These are phyloP conservation scores for Clarias pachynema DNA, from an alignment of 2,797 vertebrate species.

Conservation along the genomic window DNA sequence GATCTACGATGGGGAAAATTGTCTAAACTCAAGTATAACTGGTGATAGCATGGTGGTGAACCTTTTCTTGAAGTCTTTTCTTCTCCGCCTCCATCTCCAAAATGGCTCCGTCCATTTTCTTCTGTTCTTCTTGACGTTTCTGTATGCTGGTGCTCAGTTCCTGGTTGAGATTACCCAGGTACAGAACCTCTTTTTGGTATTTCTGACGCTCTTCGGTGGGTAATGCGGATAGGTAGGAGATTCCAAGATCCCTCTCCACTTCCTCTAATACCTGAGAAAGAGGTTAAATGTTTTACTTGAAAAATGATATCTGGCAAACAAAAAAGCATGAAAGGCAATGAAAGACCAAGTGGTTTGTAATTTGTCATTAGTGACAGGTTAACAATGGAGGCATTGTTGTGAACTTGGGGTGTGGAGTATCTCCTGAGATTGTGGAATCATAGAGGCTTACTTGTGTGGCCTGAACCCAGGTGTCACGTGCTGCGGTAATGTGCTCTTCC, in stretches of 20 bases:
- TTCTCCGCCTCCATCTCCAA: conserved; percentile 73
- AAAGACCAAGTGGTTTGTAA: background rate
- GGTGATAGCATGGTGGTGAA: conserved; percentile 35
- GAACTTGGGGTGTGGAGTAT: background rate
- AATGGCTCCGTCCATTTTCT: conserved; percentile 60
- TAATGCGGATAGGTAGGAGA: conserved; percentile 63
- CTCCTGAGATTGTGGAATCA: background rate
- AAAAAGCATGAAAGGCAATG: background rate
- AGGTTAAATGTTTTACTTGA: background rate
- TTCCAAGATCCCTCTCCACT: conserved; percentile 70
- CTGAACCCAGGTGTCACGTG: conserved; percentile 67
- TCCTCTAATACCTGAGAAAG: conserved; percentile 69
- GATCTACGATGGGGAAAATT: background rate
- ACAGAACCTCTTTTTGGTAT: conserved; percentile 62
- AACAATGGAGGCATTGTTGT: background rate
- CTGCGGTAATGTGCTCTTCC: conserved; percentile 65
- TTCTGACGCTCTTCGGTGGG: conserved; percentile 56
- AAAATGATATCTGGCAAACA: background rate
- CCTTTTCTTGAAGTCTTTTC: conserved; percentile 74
- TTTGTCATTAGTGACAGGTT: background rate
- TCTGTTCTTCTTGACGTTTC: conserved; percentile 73
- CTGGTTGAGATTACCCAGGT: conserved; percentile 67
- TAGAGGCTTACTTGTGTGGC: conserved; percentile 69
- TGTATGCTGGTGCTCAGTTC: conserved; percentile 62
- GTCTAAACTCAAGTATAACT: background rate